Base-by-base conservation (phyloP, 2,888 invertebrate genomes). In the Ectemnius continuus region DNA sequence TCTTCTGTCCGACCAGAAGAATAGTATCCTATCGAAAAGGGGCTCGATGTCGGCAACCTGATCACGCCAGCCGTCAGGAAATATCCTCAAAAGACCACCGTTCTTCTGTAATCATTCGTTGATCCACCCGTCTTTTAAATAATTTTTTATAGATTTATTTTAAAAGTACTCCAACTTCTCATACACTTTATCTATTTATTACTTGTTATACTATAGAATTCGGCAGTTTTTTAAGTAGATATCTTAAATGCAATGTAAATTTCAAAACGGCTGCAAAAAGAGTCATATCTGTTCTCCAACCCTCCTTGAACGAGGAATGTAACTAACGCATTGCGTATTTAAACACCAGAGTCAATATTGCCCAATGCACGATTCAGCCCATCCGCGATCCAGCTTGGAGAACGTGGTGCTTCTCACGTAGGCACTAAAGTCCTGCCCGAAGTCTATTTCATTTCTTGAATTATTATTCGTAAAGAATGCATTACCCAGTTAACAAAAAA, bases 1-100 rank as follows among this genome's bases (percentile, higher is more conserved):
- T 82, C 99, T 93, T 84, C 97, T 93, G 88, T 99, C 99, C 0
- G 99, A 99, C 99, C 99, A 99, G 93, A 99, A 99, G 92, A 98
- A 98, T 85, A 99, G 92, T 90, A 99, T 94, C 73, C 98, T 92
- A 91, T 99, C 98, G 91, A 98, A 98, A 67, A 96, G 92, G 0
- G 99, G 99, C 88, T 96, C 97, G 86, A 99, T 97, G 88, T 98
- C 96, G 0, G 98, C 98, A 67, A 95, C 96, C 87, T 94, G 94
- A 83, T 96, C 95, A 48, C 94, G 93, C 91, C 94, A 94, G 36
- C 96, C 96, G 90, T 97, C 96, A 0, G 98, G 98, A 88, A 97
- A 98, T 90, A 99, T 97, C 91, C 98, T 94, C 82, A 99, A 92
- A 57, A 98, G 92, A 11, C 99, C 99, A 3, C 99, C 99, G 90